phyloP scores from a whole-genome alignment of 2,797 vertebrate species.

The Protosalanx chinensis region DNA sequence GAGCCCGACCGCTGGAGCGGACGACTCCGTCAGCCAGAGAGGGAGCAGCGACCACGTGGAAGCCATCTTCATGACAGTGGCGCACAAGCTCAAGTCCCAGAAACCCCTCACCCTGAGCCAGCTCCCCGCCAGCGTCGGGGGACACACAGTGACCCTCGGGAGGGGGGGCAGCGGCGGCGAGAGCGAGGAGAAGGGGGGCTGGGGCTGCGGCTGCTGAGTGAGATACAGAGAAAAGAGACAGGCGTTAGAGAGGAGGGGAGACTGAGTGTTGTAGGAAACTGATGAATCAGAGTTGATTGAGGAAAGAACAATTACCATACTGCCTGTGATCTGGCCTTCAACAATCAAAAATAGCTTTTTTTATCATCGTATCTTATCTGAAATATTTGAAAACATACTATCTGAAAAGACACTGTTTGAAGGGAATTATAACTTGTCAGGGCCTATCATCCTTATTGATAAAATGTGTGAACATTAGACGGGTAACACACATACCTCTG shows the following conservation, averaged over 20 bases:
- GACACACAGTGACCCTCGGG: conserved; percentile 71
- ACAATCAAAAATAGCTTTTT: background rate
- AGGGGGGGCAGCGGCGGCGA: conserved; percentile 27
- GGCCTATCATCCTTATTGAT: background rate
- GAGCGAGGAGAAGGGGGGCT: conserved; percentile 46
- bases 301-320: background rate
- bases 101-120: conserved; percentile 90
- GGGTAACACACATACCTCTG: conserved; percentile 13
- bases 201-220: conserved; percentile 70
- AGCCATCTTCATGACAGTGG: conserved; percentile 98
- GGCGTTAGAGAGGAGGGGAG: background rate
- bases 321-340: background rate
- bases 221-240: conserved; percentile 14
- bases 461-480: background rate
- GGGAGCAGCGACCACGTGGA: conserved; percentile 94
- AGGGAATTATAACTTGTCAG: background rate
- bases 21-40: background rate
- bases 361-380: background rate
- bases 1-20: conserved; percentile 68
- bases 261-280: background rate
- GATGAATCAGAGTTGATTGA: background rate
- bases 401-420: background rate
- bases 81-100: conserved; percentile 97
- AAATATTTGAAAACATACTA: background rate
- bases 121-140: conserved; percentile 60